These are phyloP conservation scores for Teleiodes luculella DNA, from an alignment of 2,888 invertebrate species.

Conservation along the genomic window DNA sequence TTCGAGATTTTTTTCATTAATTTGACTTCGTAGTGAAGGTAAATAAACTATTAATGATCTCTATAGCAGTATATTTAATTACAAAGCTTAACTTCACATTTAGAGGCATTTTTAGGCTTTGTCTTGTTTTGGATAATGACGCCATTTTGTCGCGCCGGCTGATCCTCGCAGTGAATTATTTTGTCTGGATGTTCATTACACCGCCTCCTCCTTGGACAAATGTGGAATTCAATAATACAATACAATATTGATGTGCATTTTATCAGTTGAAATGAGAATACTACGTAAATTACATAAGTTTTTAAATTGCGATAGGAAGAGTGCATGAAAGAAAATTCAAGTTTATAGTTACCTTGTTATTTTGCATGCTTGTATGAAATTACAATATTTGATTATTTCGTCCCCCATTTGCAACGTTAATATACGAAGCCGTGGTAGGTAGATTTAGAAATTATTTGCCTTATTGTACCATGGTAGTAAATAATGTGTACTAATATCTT, in stretches of 20 bases:
- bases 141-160: slow-evolving; percentile 79
- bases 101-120: slow-evolving; percentile 38
- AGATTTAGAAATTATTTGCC: neutral
- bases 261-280: neutral
- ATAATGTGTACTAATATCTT: neutral
- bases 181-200: slow-evolving; percentile 25
- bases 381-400: neutral
- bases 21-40: slow-evolving; percentile 48
- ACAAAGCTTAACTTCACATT: slow-evolving; percentile 9
- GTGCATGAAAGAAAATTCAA: neutral
- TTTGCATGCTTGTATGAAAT: slow-evolving; percentile 3
- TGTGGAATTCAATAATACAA: neutral
- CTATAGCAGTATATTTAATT: slow-evolving; percentile 12
- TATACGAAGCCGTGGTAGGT: neutral
- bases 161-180: slow-evolving; percentile 55
- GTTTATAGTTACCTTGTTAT: neutral
- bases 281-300: slow-evolving; percentile 14
- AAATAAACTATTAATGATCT: slow-evolving; percentile 37
- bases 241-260: neutral
- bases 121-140: slow-evolving; percentile 71
- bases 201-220: neutral
- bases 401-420: too few relatives aligned
- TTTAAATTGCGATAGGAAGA: slow-evolving; percentile 1
- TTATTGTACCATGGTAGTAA: neutral
- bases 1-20: slow-evolving; percentile 48